Base-by-base conservation (phyloP, 2,888 invertebrate species). In the Diadegma fenestrale region DNA sequence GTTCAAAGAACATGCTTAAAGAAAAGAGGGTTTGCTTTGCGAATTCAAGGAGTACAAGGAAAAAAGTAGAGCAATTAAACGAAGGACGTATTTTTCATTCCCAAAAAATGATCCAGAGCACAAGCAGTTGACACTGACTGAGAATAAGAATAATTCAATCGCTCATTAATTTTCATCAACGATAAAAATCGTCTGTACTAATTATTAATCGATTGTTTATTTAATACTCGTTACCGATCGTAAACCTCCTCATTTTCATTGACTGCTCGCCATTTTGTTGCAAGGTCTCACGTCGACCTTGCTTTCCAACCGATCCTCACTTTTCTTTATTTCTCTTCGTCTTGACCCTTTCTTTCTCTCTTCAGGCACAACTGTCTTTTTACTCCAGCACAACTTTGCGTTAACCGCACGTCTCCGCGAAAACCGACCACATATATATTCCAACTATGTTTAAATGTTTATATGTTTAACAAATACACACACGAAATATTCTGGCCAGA, bases 291-390 rank as follows among this genome's bases (percentile, higher is more conserved):
- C 22, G 17, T 33, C n/a, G 76, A 66, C 66, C 76, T 51, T 51
- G 51, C 66, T 66, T 45, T 37, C 41, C 66, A 77, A 66, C 37
- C 41, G 41, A 58, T 43, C 61, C 19, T 64, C 22, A 22, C 19
- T 8, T 33, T n/a, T 76, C 41, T 48, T 33, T 76, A n/a, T 33
- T 45, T 30, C 48, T 63, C 33, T 30, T 14, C 19, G 14, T 51
- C 48, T 58, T 64, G 37, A 26, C 30, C 66, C 51, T 51, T 54
- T 77, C 66, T 54, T 54, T 41, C 22, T 66, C 63, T 37, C 76
- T 64, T 48, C 64, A 64, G 64, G 76, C 76, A 76, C 76, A 76
- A 61, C 61, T 73, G 14, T 19, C n/a, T 63, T 75, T 63, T 48
- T 75, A 63, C 63, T 45, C 63, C 48, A 37, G 63, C 75, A 63